Percentiles rank a stretch among this genome's conserved stretches.
These are phyloP conservation scores for Apogon hyalosoma DNA, from an alignment of 2,797 vertebrate species.

Conservation along the genomic window DNA sequence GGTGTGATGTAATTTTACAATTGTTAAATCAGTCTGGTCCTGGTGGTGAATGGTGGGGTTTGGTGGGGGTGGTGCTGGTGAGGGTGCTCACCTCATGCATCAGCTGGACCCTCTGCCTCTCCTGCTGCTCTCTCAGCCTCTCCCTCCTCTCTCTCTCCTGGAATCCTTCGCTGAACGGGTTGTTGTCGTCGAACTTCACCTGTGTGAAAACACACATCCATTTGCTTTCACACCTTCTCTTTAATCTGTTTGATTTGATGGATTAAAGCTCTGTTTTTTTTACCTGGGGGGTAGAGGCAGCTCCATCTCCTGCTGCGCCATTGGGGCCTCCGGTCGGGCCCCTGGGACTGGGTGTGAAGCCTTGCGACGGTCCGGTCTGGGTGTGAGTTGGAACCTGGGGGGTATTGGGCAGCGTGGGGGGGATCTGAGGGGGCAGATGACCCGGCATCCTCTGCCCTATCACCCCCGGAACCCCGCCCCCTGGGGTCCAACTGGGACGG, in stretches of 20 bases:
- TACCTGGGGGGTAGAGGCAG: conserved; percentile 60
- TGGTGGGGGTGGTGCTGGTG: too few relatives aligned
- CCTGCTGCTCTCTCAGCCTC: conserved; percentile 93
- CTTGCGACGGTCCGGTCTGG: conserved; percentile 18
- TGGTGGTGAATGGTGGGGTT: too few relatives aligned
- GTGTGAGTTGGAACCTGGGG: conserved; percentile 22
- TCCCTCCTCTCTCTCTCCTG: conserved; percentile 95
- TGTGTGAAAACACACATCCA: conserved; percentile 34
- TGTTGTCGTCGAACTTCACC: conserved; percentile 98
- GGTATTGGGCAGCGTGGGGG: conserved; percentile 30
- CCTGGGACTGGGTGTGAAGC: conserved; percentile 18
- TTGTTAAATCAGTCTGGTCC: too few relatives aligned
- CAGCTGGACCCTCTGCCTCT: conserved; percentile 92
- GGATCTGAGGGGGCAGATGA: conserved; percentile 78
- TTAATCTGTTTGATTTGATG: neutral
- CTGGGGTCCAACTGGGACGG: conserved; percentile 64
- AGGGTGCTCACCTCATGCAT: conserved; percentile 89
- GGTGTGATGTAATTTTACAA: too few relatives aligned
- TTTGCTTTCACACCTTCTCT: neutral
- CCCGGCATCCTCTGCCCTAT: conserved; percentile 71
- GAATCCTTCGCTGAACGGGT: conserved; percentile 97
- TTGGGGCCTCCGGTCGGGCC: conserved; percentile 17
- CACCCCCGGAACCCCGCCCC: conserved; percentile 29
- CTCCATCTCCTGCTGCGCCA: conserved; percentile 38
- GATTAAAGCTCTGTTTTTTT: neutral